Conservation (phyloP, 2,113 vertebrate genomes). For the Odocoileus virginianus region DNA sequence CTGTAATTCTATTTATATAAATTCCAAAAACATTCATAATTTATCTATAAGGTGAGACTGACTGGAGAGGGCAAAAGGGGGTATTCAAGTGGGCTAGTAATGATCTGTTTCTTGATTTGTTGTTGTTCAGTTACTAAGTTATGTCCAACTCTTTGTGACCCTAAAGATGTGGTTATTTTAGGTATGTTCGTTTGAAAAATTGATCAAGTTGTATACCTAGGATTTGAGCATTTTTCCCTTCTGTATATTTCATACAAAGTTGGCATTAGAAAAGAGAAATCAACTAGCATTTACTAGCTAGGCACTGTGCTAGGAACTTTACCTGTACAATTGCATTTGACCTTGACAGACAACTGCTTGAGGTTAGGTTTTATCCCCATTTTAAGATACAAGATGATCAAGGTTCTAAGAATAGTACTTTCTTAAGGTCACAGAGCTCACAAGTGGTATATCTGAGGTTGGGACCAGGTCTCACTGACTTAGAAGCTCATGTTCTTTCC, state of each 20-base stretch:
- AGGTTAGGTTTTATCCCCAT: neutral
- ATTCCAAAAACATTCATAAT: neutral
- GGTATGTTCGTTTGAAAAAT: neutral
- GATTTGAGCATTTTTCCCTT: neutral
- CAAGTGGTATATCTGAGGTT: neutral
- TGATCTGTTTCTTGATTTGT: neutral
- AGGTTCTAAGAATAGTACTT: neutral
- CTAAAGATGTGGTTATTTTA: neutral
- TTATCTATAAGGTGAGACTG: neutral
- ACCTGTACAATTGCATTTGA: neutral
- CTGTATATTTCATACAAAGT: neutral
- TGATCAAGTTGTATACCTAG: neutral
- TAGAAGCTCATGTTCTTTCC: neutral
- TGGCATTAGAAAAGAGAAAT: neutral
- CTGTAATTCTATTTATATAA: neutral
- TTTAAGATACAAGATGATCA: neutral
- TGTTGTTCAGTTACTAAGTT: neutral
- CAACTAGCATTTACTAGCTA: neutral
- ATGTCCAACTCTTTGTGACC: neutral
- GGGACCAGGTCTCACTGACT: neutral
- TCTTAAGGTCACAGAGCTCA: neutral
- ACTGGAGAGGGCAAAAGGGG: neutral
- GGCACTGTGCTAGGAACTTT: neutral
- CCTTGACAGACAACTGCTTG: neutral
- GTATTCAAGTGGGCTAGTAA: neutral